Evolutionary conservation across 2,797 vertebrate genomes (phyloP).

Genomic region (Etheostoma nigrum): DNA sequence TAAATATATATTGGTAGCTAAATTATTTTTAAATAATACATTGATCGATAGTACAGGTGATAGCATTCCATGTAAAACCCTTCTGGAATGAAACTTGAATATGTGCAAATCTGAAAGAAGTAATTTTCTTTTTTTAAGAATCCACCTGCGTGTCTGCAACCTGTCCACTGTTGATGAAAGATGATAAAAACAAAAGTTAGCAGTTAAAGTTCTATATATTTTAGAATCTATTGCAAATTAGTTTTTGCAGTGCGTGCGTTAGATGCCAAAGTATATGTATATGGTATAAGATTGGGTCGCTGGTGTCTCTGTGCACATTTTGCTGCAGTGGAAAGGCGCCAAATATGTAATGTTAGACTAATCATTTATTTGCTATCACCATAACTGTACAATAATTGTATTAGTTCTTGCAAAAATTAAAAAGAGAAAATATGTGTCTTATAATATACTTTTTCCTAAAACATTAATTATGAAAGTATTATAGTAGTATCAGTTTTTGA

Average conservation of each 20-base stretch:
- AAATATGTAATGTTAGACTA: slow-evolving; percentile 18
- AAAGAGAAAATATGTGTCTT: not conserved
- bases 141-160: slow-evolving; percentile 17
- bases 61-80: not conserved
- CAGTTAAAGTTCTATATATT: not conserved
- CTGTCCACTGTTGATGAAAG: not conserved
- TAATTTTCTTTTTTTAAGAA: slow-evolving; percentile 7
- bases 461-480: not conserved
- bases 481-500: not conserved
- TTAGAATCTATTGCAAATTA: not conserved
- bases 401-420: not conserved
- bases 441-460: not conserved
- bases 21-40: slow-evolving; percentile 5
- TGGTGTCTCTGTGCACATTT: slow-evolving; percentile 2
- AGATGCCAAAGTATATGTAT: not conserved
- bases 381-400: not conserved
- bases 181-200: not conserved
- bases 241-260: not conserved
- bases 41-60: not conserved
- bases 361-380: not conserved
- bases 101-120: not conserved
- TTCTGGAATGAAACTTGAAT: not conserved
- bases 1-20: not conserved
- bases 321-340: slow-evolving; percentile 13
- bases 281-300: slow-evolving; percentile 1